phyloP scores from a whole-genome alignment of 2,113 vertebrate genomes.

The Sceloporus undulatus region DNA sequence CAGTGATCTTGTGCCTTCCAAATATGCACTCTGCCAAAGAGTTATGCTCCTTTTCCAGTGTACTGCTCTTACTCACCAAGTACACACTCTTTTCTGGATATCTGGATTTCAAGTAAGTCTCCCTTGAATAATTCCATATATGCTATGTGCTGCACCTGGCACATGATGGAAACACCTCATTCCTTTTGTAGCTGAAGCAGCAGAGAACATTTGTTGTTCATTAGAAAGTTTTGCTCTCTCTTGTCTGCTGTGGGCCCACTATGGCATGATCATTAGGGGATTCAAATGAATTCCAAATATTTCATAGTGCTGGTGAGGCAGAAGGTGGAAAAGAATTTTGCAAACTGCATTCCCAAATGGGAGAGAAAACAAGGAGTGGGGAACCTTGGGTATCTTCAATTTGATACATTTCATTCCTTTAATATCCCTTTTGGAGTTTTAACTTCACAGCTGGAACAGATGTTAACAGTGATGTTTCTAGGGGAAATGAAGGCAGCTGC shows the following conservation, averaged over 20 bases:
- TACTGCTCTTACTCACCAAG: background rate
- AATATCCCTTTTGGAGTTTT: constrained; percentile 21
- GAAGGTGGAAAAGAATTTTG: constrained; percentile 74
- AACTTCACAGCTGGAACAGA: constrained; percentile 30
- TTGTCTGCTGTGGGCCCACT: constrained; percentile 63
- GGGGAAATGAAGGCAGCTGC: constrained; percentile 19
- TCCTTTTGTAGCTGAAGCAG: constrained; percentile 67
- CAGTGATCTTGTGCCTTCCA: background rate
- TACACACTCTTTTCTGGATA: background rate
- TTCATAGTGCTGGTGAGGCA: constrained; percentile 66
- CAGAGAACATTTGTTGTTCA: constrained; percentile 75
- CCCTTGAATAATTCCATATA: constrained; percentile 61
- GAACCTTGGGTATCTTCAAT: constrained; percentile 39
- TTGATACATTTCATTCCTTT: constrained; percentile 33
- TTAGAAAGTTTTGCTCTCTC: constrained; percentile 74
- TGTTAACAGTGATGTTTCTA: constrained; percentile 7
- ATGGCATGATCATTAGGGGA: constrained; percentile 67
- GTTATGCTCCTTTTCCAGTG: background rate
- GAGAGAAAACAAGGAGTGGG: background rate
- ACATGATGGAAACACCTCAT: constrained; percentile 50
- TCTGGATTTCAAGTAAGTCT: constrained; percentile 70
- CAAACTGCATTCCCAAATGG: constrained; percentile 65
- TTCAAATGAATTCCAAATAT: constrained; percentile 76
- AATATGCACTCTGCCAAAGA: background rate
- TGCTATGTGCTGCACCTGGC: constrained; percentile 41